A percentile compares a stretch with the other conserved stretches of the same genome.
Evolutionary conservation across 2,797 vertebrate genomes (phyloP).

Genomic region (Anguilla megastoma): DNA sequence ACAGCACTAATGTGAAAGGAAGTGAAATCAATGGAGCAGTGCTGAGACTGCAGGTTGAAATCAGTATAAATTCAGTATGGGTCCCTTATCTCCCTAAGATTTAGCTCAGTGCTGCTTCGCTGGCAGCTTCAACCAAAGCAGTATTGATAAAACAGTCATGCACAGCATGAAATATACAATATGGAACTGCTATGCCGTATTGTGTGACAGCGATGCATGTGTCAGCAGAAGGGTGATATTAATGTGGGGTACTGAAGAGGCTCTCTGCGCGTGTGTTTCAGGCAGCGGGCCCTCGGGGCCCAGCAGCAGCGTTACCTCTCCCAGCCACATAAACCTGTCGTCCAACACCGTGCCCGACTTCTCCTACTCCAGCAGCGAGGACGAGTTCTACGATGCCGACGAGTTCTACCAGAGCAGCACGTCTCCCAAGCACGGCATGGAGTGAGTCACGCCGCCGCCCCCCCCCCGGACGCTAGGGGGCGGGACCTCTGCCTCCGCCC

Average conservation of each 20-base stretch:
- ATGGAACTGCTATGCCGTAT: neutral
- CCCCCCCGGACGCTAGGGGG: neutral
- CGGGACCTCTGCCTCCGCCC: neutral
- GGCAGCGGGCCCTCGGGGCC: constrained; percentile 93
- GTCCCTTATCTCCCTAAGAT: neutral
- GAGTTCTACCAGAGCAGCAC: constrained; percentile 94
- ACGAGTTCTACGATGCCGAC: constrained; percentile 98
- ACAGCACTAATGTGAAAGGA: neutral
- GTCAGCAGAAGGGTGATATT: neutral
- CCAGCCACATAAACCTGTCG: constrained; percentile 90
- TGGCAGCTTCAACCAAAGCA: neutral
- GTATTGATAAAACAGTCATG: neutral
- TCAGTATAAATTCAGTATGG: neutral
- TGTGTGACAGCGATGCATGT: neutral
- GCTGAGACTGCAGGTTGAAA: neutral
- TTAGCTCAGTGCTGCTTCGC: neutral
- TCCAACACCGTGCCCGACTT: constrained; percentile 95
- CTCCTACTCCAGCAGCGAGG: constrained; percentile 98
- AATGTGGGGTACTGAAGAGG: neutral
- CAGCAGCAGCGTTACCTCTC: constrained; percentile 90
- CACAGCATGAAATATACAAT: neutral
- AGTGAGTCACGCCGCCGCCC: constrained; percentile 78
- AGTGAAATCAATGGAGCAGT: neutral
- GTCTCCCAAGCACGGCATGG: constrained; percentile 89
- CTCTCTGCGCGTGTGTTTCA: constrained; percentile 47